Percentiles rank a stretch among this genome's conserved stretches.
These are phyloP conservation scores for Calameuta idolon DNA, from an alignment of 2,888 invertebrate species.

Conservation along the genomic window DNA sequence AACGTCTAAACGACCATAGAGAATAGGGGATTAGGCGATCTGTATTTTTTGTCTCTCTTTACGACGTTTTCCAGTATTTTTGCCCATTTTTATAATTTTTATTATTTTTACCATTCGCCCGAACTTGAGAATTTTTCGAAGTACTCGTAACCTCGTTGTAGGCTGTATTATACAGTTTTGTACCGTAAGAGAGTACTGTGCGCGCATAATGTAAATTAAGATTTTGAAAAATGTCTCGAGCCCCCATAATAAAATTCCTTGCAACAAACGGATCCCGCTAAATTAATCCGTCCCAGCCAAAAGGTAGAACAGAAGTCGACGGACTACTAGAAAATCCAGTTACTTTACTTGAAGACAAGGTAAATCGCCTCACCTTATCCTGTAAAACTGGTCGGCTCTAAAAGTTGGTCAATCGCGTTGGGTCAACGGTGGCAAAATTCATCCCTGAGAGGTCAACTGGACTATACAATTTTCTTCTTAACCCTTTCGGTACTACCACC, in stretches of 20 bases:
- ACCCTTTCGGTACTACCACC: conserved; percentile 28
- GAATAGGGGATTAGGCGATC: neutral
- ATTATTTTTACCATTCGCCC: neutral
- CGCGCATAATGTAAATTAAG: neutral
- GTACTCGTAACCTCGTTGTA: neutral
- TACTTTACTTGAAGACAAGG: neutral
- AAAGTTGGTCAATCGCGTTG: conserved; percentile 5
- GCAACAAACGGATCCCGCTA: conserved; percentile 12
- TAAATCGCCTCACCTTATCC: neutral
- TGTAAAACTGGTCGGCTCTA: neutral
- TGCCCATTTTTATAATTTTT: neutral
- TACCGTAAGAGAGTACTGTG: neutral
- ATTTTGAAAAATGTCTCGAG: neutral
- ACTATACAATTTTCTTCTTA: conserved; percentile 19
- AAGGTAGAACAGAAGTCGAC: neutral
- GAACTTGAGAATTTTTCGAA: neutral
- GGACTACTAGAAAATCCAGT: neutral
- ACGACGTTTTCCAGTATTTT: neutral
- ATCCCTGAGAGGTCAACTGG: neutral
- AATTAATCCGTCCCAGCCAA: conserved; percentile 28
- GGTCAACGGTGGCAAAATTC: neutral
- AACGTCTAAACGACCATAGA: neutral
- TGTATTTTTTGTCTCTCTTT: neutral
- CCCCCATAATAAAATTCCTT: neutral
- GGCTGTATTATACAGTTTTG: neutral